Base-by-base conservation (phyloP, 2,888 invertebrate species). In the Smittia sp. region DNA sequence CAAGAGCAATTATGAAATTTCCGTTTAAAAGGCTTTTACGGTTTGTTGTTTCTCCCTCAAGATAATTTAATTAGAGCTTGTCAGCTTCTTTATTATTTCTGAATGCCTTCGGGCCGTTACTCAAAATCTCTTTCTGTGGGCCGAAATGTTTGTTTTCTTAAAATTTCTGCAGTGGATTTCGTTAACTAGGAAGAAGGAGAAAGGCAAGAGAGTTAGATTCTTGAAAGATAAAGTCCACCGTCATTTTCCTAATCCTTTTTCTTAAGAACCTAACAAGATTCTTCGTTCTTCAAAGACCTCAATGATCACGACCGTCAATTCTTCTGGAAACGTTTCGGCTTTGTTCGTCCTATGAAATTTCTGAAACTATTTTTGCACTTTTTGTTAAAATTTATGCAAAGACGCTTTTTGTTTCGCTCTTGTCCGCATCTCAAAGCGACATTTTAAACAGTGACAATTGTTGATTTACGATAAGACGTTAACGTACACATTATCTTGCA, bases 261-360 rank as follows among this genome's bases (percentile, higher is more conserved):
- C 18, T 66, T 18, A 38, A 66, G 66, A 32, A 66, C 25, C 32
- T 66, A 66, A 66, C 66, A 66, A 66, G 66, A 66, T 66, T 66
- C 24, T 38, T 2, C 22, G 13, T 66, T 66, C 27, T 65, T 25
- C 46, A 46, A 46, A 46, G 46, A n/a, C 6, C n/a, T 46, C 46
- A 46, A 11, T 46, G n/a, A n/a, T n/a, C n/a, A n/a, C 46, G 46
- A 46, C 9, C 3, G 6, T 46, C 46, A 6, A 46, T 46, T 46
- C 46, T 46, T 13, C 11, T 2, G n/a, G 46, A 32, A n/a, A 46
- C 46, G 3, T 46, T 46, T 32, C 32, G 32, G 9, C n/a, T 46
- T 46, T 46, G 46, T 46, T 13, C 15, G 46, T 15, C 9, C 11
- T 46, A n/a, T 46, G 46, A 13, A 13, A n/a, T 6, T 32, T 32